phyloP scores from a whole-genome alignment of 2,888 invertebrate species.

The Dioctria linearis region DNA sequence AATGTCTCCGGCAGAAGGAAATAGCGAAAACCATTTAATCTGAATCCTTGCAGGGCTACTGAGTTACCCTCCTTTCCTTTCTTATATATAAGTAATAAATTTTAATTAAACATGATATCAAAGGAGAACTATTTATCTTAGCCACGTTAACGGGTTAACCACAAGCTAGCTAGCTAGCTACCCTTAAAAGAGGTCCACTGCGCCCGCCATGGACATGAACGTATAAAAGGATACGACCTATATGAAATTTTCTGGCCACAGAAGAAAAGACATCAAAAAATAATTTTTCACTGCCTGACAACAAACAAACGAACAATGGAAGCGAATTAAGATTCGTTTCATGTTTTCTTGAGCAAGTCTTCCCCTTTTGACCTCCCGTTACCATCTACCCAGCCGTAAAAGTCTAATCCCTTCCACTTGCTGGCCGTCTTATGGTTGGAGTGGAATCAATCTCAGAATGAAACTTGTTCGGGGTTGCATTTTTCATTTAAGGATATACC shows the following conservation, averaged over 20 bases:
- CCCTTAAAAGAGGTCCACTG: constrained; percentile 34
- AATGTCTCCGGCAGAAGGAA: constrained; percentile 36
- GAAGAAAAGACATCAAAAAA: constrained; percentile 40
- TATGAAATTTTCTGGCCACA: neutral
- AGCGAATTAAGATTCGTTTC: constrained; percentile 56
- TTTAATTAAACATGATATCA: constrained; percentile 60
- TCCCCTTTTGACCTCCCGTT: neutral
- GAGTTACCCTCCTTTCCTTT: constrained; percentile 26
- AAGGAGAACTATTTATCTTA: constrained; percentile 58
- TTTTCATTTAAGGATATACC: neutral
- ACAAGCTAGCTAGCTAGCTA: constrained; percentile 53
- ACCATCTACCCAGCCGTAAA: neutral
- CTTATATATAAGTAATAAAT: constrained; percentile 54
- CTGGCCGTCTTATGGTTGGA: constrained; percentile 18
- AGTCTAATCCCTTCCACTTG: constrained; percentile 22
- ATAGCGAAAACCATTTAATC: constrained; percentile 51
- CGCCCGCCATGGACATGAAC: constrained; percentile 23
- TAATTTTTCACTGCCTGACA: constrained; percentile 55
- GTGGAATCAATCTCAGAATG: constrained; percentile 30
- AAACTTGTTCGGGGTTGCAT: neutral
- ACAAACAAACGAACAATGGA: constrained; percentile 58
- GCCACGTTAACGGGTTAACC: constrained; percentile 60
- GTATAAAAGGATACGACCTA: constrained; percentile 10
- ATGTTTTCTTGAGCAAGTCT: constrained; percentile 51
- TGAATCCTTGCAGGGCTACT: constrained; percentile 28